phyloP scores from a whole-genome alignment of 64 coral and sea anemone genomes.

The Exaiptasia diaphana region DNA sequence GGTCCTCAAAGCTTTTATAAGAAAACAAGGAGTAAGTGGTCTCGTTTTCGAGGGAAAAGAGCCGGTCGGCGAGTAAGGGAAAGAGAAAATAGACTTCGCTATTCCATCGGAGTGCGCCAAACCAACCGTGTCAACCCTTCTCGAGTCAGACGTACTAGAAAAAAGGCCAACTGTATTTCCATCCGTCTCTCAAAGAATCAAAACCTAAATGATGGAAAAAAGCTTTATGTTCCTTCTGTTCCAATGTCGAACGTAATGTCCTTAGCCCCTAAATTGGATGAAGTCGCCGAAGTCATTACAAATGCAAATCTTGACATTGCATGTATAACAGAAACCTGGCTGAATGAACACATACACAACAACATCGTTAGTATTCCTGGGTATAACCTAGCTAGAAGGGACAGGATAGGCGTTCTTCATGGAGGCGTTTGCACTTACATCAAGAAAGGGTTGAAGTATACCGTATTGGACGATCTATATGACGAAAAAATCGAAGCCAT shows the following conservation, averaged over 20 bases:
- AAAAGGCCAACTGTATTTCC: too few species aligned
- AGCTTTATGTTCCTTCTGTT: slow-evolving; percentile 1
- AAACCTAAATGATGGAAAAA: background rate
- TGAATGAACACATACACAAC: slow-evolving; percentile 27
- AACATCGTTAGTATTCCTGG: slow-evolving; percentile 14
- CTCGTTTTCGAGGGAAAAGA: too few species aligned
- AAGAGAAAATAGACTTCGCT: too few species aligned
- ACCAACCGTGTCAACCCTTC: too few species aligned
- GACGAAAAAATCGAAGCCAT: slow-evolving; percentile 23
- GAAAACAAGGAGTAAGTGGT: too few species aligned
- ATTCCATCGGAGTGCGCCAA: too few species aligned
- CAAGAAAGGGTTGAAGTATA: slow-evolving; percentile 31
- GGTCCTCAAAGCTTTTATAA: too few species aligned
- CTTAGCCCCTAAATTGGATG: slow-evolving; percentile 39
- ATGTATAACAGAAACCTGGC: slow-evolving; percentile 39
- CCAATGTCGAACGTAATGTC: slow-evolving; percentile 23
- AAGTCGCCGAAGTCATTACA: background rate
- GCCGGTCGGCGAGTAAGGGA: too few species aligned
- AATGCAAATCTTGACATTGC: slow-evolving; percentile 29
- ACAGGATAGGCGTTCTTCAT: background rate
- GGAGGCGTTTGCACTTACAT: slow-evolving; percentile 37
- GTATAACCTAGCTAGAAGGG: slow-evolving; percentile 11
- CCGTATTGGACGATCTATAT: slow-evolving; percentile 24
- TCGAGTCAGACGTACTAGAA: too few species aligned
- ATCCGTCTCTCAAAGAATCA: too few species aligned